phyloP scores from a whole-genome alignment of 2,888 invertebrate genomes.

The Noctua fimbriata region DNA sequence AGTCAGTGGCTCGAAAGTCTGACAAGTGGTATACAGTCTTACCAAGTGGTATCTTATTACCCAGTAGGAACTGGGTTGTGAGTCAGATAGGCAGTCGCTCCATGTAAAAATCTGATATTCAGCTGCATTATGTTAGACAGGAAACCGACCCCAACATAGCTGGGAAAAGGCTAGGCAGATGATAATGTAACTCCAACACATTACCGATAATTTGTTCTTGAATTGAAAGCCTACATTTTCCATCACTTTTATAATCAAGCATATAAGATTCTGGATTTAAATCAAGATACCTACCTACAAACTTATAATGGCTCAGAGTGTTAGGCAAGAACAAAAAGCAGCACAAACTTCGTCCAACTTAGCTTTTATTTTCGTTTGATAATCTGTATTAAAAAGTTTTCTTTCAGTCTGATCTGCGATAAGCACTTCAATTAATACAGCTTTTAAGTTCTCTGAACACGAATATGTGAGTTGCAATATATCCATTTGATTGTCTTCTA shows the following conservation, averaged over 20 bases:
- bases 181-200: neutral
- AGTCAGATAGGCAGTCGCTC: neutral
- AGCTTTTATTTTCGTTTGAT: constrained; percentile 72
- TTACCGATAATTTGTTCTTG: neutral
- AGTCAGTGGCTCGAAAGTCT: neutral
- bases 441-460: constrained; percentile 55
- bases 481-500: neutral
- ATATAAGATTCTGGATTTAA: too few relatives aligned
- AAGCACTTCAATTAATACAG: constrained; percentile 69
- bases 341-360: constrained; percentile 40
- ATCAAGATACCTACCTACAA: neutral
- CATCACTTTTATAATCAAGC: neutral
- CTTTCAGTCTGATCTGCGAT: constrained; percentile 65
- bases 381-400: constrained; percentile 78
- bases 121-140: neutral
- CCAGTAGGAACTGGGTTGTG: neutral
- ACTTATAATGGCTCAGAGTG: constrained; percentile 22
- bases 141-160: neutral
- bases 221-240: neutral
- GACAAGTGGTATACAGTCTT: neutral
- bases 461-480: constrained; percentile 19
- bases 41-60: neutral
- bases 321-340: constrained; percentile 31
- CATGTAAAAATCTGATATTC: neutral
- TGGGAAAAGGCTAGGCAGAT: neutral